Conservation (phyloP, 2,797 vertebrate genomes). For the Arvicola amphibius region DNA sequence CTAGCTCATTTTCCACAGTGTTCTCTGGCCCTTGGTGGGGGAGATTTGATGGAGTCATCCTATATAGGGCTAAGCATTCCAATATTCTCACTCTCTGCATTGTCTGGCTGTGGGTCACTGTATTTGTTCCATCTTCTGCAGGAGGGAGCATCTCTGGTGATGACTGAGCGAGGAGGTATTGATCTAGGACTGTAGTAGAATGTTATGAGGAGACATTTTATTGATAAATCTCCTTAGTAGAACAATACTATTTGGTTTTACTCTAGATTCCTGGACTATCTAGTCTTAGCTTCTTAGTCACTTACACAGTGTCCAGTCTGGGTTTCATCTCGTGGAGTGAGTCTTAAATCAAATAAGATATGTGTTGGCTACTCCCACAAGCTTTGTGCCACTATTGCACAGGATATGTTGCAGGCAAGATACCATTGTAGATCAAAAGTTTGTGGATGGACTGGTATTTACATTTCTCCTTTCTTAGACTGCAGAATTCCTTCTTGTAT, state of each 20-base stretch:
- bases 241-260: not conserved
- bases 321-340: not conserved
- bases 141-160: not conserved
- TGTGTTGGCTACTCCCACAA: not conserved
- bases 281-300: not conserved
- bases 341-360: not conserved
- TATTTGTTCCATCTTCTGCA: not conserved
- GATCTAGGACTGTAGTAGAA: not conserved
- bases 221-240: not conserved
- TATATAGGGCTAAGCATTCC: not conserved
- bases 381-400: not conserved
- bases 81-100: not conserved
- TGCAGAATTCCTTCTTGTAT: not conserved
- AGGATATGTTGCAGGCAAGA: not conserved
- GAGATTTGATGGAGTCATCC: not conserved
- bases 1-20: not conserved
- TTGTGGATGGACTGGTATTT: not conserved
- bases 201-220: not conserved
- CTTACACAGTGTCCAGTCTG: not conserved
- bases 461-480: not conserved
- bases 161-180: not conserved
- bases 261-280: not conserved
- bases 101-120: not conserved
- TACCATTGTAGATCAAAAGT: not conserved
- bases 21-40: not conserved